Percentiles rank a stretch among this genome's conserved stretches.
These are phyloP conservation scores for Rhagonycha fulva DNA, from an alignment of 2,888 invertebrate species.

Conservation along the genomic window DNA sequence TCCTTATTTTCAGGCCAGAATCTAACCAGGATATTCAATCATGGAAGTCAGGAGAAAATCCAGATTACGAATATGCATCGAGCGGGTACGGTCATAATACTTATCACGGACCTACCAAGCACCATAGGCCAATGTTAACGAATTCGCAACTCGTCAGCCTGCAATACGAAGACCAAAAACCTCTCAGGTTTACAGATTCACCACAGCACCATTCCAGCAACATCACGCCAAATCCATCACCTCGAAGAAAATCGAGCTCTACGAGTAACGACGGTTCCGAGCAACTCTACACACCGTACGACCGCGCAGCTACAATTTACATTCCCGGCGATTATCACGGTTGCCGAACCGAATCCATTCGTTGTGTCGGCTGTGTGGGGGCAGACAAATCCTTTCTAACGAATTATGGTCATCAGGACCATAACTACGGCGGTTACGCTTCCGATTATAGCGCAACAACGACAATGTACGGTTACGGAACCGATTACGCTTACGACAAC, in stretches of 20 bases:
- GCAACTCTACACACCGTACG: slow-evolving; percentile 54
- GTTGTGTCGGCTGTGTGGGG: slow-evolving; percentile 45
- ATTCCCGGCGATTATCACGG: slow-evolving; percentile 54
- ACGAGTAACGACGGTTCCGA: slow-evolving; percentile 73
- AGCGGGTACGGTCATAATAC: slow-evolving; percentile 80
- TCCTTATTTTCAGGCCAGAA: slow-evolving; percentile 44
- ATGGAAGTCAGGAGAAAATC: slow-evolving; percentile 46
- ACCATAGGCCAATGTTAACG: slow-evolving; percentile 68
- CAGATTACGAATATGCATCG: slow-evolving; percentile 63
- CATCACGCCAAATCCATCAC: slow-evolving; percentile 60
- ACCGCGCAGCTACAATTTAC: slow-evolving; percentile 56
- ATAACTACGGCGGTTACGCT: slow-evolving; percentile 47
- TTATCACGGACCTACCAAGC: slow-evolving; percentile 85
- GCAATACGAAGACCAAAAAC: slow-evolving; percentile 64
- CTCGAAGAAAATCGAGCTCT: slow-evolving; percentile 73
- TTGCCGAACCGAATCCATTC: slow-evolving; percentile 45
- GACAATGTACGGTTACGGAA: slow-evolving; percentile 53
- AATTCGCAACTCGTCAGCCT: slow-evolving; percentile 58
- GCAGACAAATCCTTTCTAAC: slow-evolving; percentile 38
- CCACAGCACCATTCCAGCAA: slow-evolving; percentile 66
- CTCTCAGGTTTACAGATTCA: slow-evolving; percentile 75
- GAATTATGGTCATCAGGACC: slow-evolving; percentile 42
- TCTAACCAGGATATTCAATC: slow-evolving; percentile 48
- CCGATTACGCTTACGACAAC: slow-evolving; percentile 63
- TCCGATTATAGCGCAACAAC: slow-evolving; percentile 52